Conservation (phyloP, 1,140 invertebrate genomes). For the Pentalonia nigronervosa region DNA sequence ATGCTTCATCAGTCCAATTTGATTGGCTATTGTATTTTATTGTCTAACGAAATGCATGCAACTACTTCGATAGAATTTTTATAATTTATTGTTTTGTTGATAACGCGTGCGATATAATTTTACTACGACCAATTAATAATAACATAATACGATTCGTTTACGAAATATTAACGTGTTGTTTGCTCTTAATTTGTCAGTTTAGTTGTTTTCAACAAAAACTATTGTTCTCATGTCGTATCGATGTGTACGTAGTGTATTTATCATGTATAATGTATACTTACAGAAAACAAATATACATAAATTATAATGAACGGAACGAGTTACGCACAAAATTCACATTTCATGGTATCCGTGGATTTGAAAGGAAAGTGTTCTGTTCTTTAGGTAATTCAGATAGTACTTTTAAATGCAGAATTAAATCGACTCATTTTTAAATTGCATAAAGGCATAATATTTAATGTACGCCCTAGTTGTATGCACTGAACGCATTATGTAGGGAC, state of each 20-base stretch:
- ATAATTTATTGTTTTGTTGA: too few relatives aligned
- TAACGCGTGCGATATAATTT: not conserved
- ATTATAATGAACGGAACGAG: not conserved
- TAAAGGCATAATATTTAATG: not conserved
- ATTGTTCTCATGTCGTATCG: not conserved
- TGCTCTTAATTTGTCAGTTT: not conserved
- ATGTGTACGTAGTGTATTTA: not conserved
- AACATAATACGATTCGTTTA: too few relatives aligned
- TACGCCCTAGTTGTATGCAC: not conserved
- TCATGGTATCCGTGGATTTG: not conserved
- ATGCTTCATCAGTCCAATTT: too few relatives aligned
- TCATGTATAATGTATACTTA: not conserved
- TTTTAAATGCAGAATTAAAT: not conserved
- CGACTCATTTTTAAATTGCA: not conserved
- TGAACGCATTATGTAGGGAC: not conserved
- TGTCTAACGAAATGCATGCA: too few relatives aligned
- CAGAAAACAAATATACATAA: not conserved
- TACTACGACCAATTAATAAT: not conserved
- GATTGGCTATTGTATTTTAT: too few relatives aligned
- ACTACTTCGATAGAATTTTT: not conserved
- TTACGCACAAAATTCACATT: not conserved
- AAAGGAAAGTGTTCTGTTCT: not conserved
- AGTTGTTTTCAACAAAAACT: not conserved
- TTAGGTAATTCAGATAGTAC: not conserved
- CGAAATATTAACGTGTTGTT: not conserved